phyloP scores from a whole-genome alignment of 2,797 vertebrate genomes.

The Ceryle rudis region DNA sequence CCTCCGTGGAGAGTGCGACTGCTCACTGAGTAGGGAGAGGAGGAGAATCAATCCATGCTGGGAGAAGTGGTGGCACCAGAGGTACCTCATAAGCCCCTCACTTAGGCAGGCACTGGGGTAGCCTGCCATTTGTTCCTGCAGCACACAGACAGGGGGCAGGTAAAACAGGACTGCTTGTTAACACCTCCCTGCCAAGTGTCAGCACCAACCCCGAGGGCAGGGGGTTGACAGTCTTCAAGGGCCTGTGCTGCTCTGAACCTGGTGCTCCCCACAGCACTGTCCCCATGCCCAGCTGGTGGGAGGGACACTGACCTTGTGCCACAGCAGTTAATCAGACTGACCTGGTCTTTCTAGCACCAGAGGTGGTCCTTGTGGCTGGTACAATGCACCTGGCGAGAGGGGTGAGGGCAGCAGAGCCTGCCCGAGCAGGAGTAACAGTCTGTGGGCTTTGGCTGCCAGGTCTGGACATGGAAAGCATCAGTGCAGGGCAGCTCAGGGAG shows the following conservation, averaged over 20 bases:
- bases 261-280: rapidly evolving
- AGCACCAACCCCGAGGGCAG: not conserved
- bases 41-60: not conserved
- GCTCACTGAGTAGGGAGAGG: not conserved
- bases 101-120: not conserved
- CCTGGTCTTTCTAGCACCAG: not conserved
- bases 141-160: not conserved
- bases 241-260: not conserved
- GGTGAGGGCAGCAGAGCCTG: not conserved
- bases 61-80: not conserved
- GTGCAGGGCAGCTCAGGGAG: not conserved
- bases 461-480: not conserved
- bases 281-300: not conserved
- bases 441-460: not conserved
- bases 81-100: rapidly evolving
- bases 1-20: not conserved
- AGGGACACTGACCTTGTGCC: not conserved
- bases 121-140: not conserved
- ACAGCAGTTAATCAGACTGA: not conserved
- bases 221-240: not conserved
- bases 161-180: not conserved
- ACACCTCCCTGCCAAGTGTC: not conserved
- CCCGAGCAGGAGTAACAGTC: rapidly evolving
- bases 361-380: rapidly evolving
- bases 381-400: rapidly evolving